Conservation (phyloP, 2,888 invertebrate species). For the Adineta ricciae region DNA sequence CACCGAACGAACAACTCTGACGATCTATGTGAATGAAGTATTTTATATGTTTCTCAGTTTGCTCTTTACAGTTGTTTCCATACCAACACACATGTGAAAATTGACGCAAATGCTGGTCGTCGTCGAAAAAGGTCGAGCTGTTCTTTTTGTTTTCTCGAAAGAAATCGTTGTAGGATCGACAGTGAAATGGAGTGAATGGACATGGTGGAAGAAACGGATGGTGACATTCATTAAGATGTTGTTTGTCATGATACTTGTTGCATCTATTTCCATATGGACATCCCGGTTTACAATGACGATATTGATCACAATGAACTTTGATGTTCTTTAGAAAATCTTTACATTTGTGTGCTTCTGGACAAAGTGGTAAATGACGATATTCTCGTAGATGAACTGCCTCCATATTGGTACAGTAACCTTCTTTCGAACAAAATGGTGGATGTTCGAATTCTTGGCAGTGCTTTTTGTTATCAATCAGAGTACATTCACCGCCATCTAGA, state of each 20-base stretch:
- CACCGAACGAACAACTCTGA: no score
- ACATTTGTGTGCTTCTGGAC: neutral
- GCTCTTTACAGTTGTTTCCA: no score
- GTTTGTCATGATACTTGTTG: neutral
- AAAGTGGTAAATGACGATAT: neutral
- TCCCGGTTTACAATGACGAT: neutral
- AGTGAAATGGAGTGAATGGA: no score
- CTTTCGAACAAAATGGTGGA: neutral
- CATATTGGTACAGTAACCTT: neutral
- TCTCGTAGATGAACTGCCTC: neutral
- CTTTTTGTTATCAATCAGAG: neutral
- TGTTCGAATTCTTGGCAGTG: neutral
- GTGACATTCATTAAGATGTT: neutral
- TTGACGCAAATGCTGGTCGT: no score
- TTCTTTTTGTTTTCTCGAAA: no score
- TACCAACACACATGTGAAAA: no score
- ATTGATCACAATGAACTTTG: neutral
- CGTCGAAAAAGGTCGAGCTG: no score
- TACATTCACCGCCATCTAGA: neutral
- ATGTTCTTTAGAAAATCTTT: neutral
- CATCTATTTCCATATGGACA: neutral
- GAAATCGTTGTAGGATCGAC: no score
- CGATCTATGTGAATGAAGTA: no score
- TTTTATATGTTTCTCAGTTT: no score
- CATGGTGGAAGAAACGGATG: no score